Evolutionary conservation across 2,113 vertebrate genomes (phyloP), one percentile per base, ranked within the genome.

Genomic region (Tringa solitaria): DNA sequence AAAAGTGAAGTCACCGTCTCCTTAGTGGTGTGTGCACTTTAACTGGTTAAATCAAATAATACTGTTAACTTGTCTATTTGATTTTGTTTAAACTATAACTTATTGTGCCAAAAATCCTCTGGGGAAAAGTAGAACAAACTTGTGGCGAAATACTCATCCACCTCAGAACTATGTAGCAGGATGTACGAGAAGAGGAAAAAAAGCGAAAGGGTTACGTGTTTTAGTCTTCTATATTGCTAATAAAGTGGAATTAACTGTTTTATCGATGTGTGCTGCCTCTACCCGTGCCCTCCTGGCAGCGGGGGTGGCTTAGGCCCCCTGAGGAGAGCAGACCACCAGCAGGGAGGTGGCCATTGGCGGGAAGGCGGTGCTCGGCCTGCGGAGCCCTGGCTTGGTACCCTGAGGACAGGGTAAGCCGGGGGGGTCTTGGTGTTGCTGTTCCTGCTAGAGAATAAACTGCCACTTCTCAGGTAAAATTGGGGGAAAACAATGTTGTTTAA

Each of bases 231-330:
- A 8, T 30, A 2, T 15, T 3, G 63, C 28, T 6, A 19, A 27
- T 14, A 1, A 3, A 2, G 28, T 3, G 24, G 28, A 33, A 14
- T 10, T 4, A 13, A 5, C 50, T 1, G n/a, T 24, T 2, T 26
- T 4, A 1, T 4, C 3, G 22, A 4, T 0, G 6, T 0, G 28
- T 10, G 35, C 33, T 35, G 35, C 3, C 57, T 7, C 12, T 5
- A 50, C 9, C 68, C 1, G 9, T 13, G 35, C 1, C 9, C 1
- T 7, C 10, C 1, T 9, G 10, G 37, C 43, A 18, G 28, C 23
- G 5, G 30, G 28, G 3, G 9, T 1, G n/a, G 15, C 48, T 13
- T 15, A 7, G 30, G 30, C 35, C 23, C 24, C 9, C 51, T 65
- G 68, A 65, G 68, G 59, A 4, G 60, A 33, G 24, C 43, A 7